Evolutionary conservation across 2,888 invertebrate species (phyloP), one percentile per base, ranked within the genome.

Genomic region (Caenorhabditis japonica): DNA sequence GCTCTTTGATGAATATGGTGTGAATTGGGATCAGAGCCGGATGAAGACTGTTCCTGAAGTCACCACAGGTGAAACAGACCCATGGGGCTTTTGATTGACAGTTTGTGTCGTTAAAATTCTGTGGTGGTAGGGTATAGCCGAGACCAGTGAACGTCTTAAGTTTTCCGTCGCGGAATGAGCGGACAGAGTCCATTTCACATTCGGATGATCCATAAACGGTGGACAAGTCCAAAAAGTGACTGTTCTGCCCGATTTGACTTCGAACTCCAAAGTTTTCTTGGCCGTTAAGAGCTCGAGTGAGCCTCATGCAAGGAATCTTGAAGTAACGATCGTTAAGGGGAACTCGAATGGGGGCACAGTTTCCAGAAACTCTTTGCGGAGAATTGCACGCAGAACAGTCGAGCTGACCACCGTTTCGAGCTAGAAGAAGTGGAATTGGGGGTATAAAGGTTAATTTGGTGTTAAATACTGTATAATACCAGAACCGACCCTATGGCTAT

Each of bases 271-370:
- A 90, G 68, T 92, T 92, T 83, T 93, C 92, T 85, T 95, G 95
- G 23, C 95, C 95, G 0, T 95, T 94, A 77, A 95, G 89, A 46
- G 94, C 94, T 87, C 95, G 91, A 92, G 95, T 95, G 88, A 94
- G 94, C 0, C 95, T 94, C 89, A 95, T 93, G 88, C 95, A 95
- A 4, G 61, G 53, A 0, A 56, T 59, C n/a, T 52, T 44, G 52
- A 79, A 79, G 47, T 79, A 79, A 2, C 19, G 51, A 27, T 77
- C 77, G 38, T 75, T 68, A 0, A 38, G 53, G 15, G 77, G 79
- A 12, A 96, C 92, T 0, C 93, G 93, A 90, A 95, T 94, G 0
- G 95, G 95, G 89, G 93, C 93, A 87, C 95, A 96, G 87, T 95
- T 95, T 2, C 59, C 8, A 88, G 95, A 95, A 0, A 94, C 94